phyloP scores from a whole-genome alignment of 2,888 invertebrate species.

The Ctena decussata region DNA sequence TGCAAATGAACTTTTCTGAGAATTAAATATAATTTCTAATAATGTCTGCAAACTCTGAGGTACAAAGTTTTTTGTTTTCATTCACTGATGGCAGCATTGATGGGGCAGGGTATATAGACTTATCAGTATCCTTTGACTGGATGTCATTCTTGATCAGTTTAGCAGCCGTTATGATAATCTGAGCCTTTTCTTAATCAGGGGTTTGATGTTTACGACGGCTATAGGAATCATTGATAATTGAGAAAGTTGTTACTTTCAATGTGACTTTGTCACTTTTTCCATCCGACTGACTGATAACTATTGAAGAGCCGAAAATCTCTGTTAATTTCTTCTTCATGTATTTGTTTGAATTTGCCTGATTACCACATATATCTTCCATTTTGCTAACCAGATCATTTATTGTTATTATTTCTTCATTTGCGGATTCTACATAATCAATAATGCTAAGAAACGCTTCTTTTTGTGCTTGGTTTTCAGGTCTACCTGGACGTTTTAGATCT shows the following conservation, averaged over 20 bases:
- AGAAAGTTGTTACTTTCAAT: conserved; percentile 20
- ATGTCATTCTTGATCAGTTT: conserved; percentile 23
- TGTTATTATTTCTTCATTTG: not conserved
- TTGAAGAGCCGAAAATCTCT: conserved; percentile 22
- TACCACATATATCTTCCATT: conserved; percentile 29
- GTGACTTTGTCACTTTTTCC: conserved; percentile 20
- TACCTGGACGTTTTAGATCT: conserved; percentile 27
- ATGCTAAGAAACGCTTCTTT: conserved; percentile 3
- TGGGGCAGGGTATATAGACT: conserved; percentile 10
- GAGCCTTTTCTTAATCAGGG: conserved; percentile 3
- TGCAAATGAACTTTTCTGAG: no score
- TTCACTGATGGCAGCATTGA: not conserved
- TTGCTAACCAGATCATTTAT: conserved; percentile 16
- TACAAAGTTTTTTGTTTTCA: conserved; percentile 13
- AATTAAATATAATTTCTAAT: not conserved
- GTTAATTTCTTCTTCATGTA: conserved; percentile 21
- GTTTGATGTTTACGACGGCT: not conserved
- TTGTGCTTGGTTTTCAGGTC: conserved; percentile 13
- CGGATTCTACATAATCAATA: conserved; percentile 21
- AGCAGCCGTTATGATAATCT: conserved; percentile 14
- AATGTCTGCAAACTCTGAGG: conserved; percentile 24
- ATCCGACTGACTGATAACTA: conserved; percentile 15
- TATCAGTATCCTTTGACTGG: not conserved
- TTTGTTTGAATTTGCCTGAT: conserved; percentile 17
- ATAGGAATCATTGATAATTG: conserved; percentile 14